Conservation (phyloP, 2,113 vertebrate genomes). For the Gracilinanus agilis region DNA sequence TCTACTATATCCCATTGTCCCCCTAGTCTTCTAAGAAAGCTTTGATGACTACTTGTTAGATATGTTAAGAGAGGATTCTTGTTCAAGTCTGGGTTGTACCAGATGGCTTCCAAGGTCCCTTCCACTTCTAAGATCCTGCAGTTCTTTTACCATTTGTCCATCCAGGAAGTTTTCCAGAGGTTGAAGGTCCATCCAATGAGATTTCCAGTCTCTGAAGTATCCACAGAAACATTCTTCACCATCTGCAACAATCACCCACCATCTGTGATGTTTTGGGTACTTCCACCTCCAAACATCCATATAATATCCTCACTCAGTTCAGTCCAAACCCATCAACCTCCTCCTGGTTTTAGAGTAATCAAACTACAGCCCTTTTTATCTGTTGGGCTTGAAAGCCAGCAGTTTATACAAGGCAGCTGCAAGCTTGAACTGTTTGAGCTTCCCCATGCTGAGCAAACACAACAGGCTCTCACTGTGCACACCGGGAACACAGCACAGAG, state of each 20-base stretch:
- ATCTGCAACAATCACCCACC: not conserved
- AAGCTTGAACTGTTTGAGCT: slow-evolving; percentile 17
- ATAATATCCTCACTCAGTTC: slow-evolving; percentile 23
- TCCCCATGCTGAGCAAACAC: slow-evolving; percentile 25
- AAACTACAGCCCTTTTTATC: slow-evolving; percentile 27
- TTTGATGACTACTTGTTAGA: not conserved
- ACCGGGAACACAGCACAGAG: slow-evolving; percentile 18
- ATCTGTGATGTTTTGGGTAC: not conserved
- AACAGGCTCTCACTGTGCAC: not conserved
- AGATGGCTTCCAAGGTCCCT: not conserved
- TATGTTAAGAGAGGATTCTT: not conserved
- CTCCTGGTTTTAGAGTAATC: slow-evolving; percentile 1
- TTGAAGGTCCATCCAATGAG: not conserved
- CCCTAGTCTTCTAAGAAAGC: not conserved
- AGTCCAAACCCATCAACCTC: slow-evolving; percentile 35
- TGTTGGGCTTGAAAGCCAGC: slow-evolving; percentile 32
- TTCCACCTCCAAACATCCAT: not conserved
- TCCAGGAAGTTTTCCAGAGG: not conserved
- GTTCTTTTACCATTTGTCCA: not conserved
- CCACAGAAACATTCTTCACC: slow-evolving; percentile 5
- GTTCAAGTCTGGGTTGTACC: not conserved
- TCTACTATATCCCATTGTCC: not conserved
- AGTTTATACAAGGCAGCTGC: slow-evolving; percentile 35
- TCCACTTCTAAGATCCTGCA: not conserved
- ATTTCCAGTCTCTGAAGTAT: slow-evolving; percentile 30